Evolutionary conservation across 2,797 vertebrate genomes (phyloP).

Genomic region (Anomalospiza imberbis): DNA sequence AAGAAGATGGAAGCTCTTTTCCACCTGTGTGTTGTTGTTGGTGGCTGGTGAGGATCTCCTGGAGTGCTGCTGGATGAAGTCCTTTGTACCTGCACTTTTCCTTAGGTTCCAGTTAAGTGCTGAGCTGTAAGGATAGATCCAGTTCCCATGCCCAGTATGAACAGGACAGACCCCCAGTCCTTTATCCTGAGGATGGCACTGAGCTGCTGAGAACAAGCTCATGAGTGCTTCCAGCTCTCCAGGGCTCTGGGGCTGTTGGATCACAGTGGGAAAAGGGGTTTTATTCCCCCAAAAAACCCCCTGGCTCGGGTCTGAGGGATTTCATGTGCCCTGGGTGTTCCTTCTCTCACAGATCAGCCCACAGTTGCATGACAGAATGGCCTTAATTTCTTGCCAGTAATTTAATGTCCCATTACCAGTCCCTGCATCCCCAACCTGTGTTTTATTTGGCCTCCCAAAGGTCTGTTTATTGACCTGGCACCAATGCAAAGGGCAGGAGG

Average conservation of each 20-base stretch:
- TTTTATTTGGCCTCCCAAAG: background rate
- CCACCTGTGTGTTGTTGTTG: conserved; percentile 32
- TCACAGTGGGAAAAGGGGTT: background rate
- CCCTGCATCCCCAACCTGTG: background rate
- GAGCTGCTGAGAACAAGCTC: background rate
- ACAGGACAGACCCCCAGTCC: background rate
- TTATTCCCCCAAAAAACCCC: background rate
- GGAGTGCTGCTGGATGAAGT: background rate
- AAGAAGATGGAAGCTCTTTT: conserved; percentile 32
- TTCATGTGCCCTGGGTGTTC: conserved; percentile 1
- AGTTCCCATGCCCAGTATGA: background rate
- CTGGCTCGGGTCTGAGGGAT: fast-evolving
- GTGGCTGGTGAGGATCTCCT: conserved; percentile 9
- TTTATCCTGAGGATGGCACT: background rate
- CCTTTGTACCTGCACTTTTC: background rate
- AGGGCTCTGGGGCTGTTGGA: background rate
- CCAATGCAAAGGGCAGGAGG: background rate
- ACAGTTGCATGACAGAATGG: conserved; percentile 41
- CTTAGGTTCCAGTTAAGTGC: background rate
- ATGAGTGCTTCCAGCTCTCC: background rate
- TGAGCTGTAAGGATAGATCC: background rate
- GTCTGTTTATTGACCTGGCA: background rate
- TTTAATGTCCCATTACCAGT: background rate
- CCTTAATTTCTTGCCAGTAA: conserved; percentile 31
- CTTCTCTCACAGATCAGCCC: background rate